Evolutionary conservation across 2,113 vertebrate genomes (phyloP), one percentile per base, ranked within the genome.

Genomic region (Rhodinocichla rosea): DNA sequence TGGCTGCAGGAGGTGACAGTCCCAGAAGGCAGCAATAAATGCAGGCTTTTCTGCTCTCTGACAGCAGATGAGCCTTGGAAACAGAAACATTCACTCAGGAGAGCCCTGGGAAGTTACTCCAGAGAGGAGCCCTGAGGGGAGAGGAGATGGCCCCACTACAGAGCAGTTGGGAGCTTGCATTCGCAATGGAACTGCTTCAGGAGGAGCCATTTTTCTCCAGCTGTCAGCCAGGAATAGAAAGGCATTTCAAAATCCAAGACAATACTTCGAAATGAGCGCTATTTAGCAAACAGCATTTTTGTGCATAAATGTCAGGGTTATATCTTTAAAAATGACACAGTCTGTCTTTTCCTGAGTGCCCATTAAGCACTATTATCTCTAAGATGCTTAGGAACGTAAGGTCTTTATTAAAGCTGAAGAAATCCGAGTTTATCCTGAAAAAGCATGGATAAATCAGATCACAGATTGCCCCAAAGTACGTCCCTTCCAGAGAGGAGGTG

Each of bases 341-440:
- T 23, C 52, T 67, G 67, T 47, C 75, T 93, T 47, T 60, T n/a
- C 2, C 3, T 67, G 89, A 96, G 89, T 91, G 78, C 78, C 92
- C 90, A 96, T 95, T 97, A 97, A 94, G 84, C 74, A 39, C 45
- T 85, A 87, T 94, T 95, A 96, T 94, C 78, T 53, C 20, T 96
- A 97, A 97, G 93, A 94, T 47, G 89, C 95, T 97, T 97, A 95
- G 71, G 70, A 97, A 82, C 73, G 52, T 94, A 97, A 95, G 87
- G 84, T 97, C 90, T 95, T 90, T 96, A 96, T 80, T 81, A 93
- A 91, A 97, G 90, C 96, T 92, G 96, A 67, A 95, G 89, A 96
- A 97, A 97, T 97, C 96, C 62, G 23, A 79, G 84, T n/a, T 97
- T 92, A 97, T 96, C 96, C 91, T 55, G 76, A 44, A 91, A 97